These are phyloP conservation scores for Gnathonemus echidnorhynchus DNA, from an alignment of 2,113 vertebrate genomes.

Conservation along the genomic window DNA sequence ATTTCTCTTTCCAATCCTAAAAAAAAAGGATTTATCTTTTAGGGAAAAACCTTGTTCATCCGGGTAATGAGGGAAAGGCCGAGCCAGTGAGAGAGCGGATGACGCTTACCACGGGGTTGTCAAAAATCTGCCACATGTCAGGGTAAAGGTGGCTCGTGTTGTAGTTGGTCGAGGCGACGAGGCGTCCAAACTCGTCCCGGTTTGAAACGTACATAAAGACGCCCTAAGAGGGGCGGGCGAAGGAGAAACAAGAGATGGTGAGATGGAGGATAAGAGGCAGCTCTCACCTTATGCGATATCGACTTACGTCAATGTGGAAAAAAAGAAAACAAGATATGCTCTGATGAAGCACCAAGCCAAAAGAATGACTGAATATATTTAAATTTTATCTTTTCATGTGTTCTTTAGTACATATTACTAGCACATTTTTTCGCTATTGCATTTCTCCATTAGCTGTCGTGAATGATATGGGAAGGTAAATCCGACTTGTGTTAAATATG, in stretches of 20 bases:
- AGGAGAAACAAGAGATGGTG: neutral
- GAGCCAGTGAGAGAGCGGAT: neutral
- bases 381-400: neutral
- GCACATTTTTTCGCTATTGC: neutral
- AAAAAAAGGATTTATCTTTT: neutral
- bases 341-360: neutral
- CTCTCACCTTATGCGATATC: neutral
- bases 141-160: constrained; percentile 61
- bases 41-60: neutral
- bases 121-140: constrained; percentile 71
- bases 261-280: neutral
- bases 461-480: neutral
- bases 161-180: constrained; percentile 57
- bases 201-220: constrained; percentile 70
- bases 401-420: neutral
- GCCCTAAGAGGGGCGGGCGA: constrained; percentile 42
- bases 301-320: neutral
- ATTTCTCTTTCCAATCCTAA: constrained; percentile 71
- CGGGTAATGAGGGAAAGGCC: neutral
- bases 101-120: constrained; percentile 60
- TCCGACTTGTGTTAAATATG: neutral
- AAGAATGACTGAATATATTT: neutral
- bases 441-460: neutral
- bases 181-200: constrained; percentile 63
- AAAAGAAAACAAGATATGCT: neutral